A percentile compares a stretch with the other conserved stretches of the same genome.
Evolutionary conservation across 2,888 invertebrate genomes (phyloP).

Genomic region (Diarsia brunnea): DNA sequence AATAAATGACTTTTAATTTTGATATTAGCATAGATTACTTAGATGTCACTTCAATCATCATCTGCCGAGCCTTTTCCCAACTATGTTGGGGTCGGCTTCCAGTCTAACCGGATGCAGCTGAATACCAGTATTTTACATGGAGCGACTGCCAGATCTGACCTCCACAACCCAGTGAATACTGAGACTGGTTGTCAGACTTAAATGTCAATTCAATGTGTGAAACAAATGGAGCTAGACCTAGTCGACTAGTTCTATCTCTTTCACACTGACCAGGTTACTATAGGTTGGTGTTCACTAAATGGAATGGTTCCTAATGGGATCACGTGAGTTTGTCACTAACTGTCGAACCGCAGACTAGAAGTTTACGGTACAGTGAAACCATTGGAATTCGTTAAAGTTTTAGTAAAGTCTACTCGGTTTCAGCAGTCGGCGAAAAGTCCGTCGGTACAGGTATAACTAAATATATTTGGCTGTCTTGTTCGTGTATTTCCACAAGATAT

Average conservation of each 20-base stretch:
- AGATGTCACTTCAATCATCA: background rate
- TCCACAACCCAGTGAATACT: no score
- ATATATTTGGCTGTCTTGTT: background rate
- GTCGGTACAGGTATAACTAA: background rate
- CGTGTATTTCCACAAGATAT: background rate
- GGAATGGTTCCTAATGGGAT: conserved; percentile 23
- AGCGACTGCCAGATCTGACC: no score
- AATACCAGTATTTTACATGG: no score
- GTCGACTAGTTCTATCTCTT: background rate
- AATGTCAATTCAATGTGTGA: no score
- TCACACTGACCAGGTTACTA: background rate
- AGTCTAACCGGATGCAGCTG: no score
- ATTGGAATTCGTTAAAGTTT: conserved; percentile 22
- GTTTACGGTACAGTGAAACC: conserved; percentile 16
- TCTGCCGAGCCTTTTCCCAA: no score
- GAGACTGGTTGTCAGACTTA: no score
- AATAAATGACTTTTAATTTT: no score
- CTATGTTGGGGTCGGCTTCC: no score
- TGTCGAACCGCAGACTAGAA: conserved; percentile 21
- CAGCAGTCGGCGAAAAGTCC: background rate
- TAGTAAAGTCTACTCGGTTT: background rate
- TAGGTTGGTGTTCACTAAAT: conserved; percentile 33
- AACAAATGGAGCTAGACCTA: background rate
- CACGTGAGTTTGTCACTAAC: conserved; percentile 25
- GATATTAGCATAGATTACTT: background rate